Conservation (phyloP, 2,888 invertebrate genomes). For the Apamea crenata region DNA sequence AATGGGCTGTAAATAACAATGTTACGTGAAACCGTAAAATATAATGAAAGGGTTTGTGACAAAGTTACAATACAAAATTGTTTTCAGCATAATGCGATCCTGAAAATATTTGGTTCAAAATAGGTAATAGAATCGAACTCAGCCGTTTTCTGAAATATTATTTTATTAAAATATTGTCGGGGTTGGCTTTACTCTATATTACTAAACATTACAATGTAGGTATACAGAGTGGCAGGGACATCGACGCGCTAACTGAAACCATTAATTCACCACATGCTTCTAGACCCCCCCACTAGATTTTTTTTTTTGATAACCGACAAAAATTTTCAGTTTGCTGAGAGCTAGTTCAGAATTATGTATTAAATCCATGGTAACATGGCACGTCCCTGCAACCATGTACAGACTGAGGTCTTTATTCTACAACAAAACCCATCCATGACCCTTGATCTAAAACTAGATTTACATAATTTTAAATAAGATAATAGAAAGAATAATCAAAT, state of each 20-base stretch:
- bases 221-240: too few relatives aligned
- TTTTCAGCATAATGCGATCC: not conserved
- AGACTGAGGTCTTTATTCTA: not conserved
- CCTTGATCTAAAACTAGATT: not conserved
- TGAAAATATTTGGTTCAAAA: not conserved
- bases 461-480: not conserved
- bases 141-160: not conserved
- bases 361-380: too few relatives aligned
- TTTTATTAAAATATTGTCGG: not conserved
- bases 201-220: not conserved
- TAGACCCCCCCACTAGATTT: too few relatives aligned
- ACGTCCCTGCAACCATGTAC: not conserved
- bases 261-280: not conserved
- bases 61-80: not conserved
- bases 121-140: not conserved
- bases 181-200: not conserved
- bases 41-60: not conserved
- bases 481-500: too few relatives aligned
- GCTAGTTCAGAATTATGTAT: too few relatives aligned
- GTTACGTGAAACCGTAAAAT: not conserved
- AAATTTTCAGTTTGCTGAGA: too few relatives aligned
- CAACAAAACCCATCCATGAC: not conserved
- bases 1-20: conserved; percentile 26
- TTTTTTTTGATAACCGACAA: too few relatives aligned
- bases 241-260: too few relatives aligned